Evolutionary conservation across 2,888 invertebrate genomes (phyloP).

Genomic region (Apotomis turbidana): DNA sequence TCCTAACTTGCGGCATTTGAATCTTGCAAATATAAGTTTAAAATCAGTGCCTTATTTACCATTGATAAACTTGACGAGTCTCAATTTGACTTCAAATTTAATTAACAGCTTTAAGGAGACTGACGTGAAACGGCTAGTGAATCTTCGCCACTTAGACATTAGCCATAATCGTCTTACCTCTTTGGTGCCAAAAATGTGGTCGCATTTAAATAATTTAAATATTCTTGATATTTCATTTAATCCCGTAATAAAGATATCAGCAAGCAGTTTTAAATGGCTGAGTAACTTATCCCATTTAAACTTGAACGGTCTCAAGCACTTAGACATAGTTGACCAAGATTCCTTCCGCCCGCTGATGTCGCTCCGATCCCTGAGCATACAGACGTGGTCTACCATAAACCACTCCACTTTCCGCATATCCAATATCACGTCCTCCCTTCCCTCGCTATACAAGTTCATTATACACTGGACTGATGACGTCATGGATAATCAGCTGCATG

Average conservation of each 20-base stretch:
- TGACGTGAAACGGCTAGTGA: constrained; percentile 87
- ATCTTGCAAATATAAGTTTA: constrained; percentile 90
- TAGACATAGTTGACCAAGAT: constrained; percentile 90
- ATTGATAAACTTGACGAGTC: constrained; percentile 89
- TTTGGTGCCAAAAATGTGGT: constrained; percentile 90
- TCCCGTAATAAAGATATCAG: constrained; percentile 89
- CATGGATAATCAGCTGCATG: constrained; percentile 89
- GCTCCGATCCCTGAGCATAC: constrained; percentile 87
- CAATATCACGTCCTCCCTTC: constrained; percentile 88
- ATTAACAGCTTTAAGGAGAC: constrained; percentile 88
- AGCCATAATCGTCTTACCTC: constrained; percentile 90
- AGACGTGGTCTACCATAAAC: constrained; percentile 90
- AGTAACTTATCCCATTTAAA: constrained; percentile 89
- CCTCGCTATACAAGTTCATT: constrained; percentile 89
- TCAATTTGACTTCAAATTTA: constrained; percentile 92
- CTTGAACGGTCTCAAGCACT: constrained; percentile 88
- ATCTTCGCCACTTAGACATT: constrained; percentile 89
- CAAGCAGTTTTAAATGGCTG: constrained; percentile 88
- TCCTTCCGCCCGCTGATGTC: constrained; percentile 89
- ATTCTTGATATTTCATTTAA: constrained; percentile 92
- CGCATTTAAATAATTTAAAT: constrained; percentile 88
- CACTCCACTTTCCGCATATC: constrained; percentile 87
- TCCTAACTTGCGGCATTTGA: constrained; percentile 90
- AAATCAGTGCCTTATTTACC: constrained; percentile 90
- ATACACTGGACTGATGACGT: constrained; percentile 89